These are phyloP conservation scores for Glossosoma conforme DNA, from an alignment of 1,140 invertebrate genomes.

Conservation along the genomic window DNA sequence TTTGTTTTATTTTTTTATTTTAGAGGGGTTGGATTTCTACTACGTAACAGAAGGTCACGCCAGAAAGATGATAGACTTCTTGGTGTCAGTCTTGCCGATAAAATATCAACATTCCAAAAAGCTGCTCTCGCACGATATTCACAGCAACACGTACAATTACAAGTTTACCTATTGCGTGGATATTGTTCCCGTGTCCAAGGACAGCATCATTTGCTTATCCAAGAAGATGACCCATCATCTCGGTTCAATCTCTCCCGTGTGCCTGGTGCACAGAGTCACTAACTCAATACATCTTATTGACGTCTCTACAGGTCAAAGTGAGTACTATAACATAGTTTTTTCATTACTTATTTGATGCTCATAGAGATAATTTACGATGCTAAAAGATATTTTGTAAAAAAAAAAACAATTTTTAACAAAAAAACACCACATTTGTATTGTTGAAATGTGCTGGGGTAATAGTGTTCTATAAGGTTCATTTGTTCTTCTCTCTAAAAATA, in stretches of 20 bases:
- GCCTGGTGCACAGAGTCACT: constrained; percentile 84
- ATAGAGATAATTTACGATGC: no score
- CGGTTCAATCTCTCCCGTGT: constrained; percentile 89
- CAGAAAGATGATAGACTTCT: constrained; percentile 93
- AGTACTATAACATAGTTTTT: constrained; percentile 31
- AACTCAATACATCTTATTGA: constrained; percentile 91
- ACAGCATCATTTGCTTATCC: constrained; percentile 91
- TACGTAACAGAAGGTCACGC: constrained; percentile 87
- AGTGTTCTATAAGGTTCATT: no score
- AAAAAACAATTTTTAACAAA: no score
- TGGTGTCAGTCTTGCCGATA: constrained; percentile 80
- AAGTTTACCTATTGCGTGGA: constrained; percentile 93
- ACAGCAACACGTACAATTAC: constrained; percentile 96
- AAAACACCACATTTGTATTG: no score
- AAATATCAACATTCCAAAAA: constrained; percentile 89
- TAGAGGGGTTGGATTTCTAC: constrained; percentile 95
- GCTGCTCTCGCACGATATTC: constrained; percentile 94
- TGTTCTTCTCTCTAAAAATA: no score
- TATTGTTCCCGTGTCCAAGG: constrained; percentile 94
- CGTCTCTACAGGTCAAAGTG: constrained; percentile 85
- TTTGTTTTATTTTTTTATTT: constrained; percentile 35
- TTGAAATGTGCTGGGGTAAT: no score
- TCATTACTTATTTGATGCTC: constrained; percentile 7
- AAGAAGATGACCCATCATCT: constrained; percentile 81
- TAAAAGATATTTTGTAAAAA: no score